phyloP scores from a whole-genome alignment of 1,140 invertebrate species.

The Leguminivora glycinivorella region DNA sequence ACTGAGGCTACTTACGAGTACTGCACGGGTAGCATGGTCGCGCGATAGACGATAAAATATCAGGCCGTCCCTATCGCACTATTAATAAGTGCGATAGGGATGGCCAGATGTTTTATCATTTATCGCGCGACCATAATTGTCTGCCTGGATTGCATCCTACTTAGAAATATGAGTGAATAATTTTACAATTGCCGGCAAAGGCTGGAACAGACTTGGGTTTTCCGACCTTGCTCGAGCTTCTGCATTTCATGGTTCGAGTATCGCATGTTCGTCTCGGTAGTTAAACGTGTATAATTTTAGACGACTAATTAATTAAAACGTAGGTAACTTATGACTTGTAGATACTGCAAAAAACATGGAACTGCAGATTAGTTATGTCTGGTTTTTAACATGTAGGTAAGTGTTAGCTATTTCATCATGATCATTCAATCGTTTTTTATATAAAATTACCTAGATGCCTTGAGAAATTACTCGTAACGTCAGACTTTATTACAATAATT shows the following conservation, averaged over 20 bases:
- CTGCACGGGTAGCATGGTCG: too few species aligned
- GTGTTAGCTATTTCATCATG: not conserved
- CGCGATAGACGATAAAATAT: too few species aligned
- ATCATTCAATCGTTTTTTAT: not conserved
- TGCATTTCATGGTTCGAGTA: slow-evolving; percentile 5
- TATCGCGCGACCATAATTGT: too few species aligned
- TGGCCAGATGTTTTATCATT: too few species aligned
- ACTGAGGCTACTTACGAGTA: not conserved
- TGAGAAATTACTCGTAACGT: too few species aligned
- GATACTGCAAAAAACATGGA: not conserved
- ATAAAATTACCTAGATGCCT: too few species aligned
- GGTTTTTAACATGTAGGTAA: not conserved
- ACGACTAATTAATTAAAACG: not conserved
- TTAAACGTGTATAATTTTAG: not conserved
- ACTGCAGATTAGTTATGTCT: not conserved
- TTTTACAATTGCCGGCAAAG: not conserved
- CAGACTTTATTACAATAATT: too few species aligned
- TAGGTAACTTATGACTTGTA: not conserved
- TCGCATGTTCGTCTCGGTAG: not conserved
- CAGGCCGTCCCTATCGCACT: too few species aligned
- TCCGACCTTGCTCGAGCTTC: slow-evolving; percentile 5
- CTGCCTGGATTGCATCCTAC: not conserved
- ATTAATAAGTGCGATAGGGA: too few species aligned
- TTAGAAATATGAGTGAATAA: not conserved
- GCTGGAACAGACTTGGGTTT: not conserved